phyloP scores from a whole-genome alignment of 2,888 invertebrate species.

The Marasmarcha lunaedactyla region DNA sequence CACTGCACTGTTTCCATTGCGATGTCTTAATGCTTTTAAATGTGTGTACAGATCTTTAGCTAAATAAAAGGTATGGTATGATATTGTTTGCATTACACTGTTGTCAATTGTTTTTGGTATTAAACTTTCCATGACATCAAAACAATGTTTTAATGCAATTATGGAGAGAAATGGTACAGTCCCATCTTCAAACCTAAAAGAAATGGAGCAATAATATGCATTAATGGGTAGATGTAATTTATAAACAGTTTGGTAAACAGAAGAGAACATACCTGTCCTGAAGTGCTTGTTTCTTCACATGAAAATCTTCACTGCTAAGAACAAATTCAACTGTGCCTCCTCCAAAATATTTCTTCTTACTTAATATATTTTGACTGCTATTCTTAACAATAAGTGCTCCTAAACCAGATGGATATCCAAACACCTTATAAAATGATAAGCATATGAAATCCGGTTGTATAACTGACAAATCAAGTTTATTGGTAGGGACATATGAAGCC shows the following conservation, averaged over 20 bases:
- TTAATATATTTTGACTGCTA: conserved; percentile 68
- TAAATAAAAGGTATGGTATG: conserved; percentile 79
- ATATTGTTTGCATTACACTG: conserved; percentile 73
- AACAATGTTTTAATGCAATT: conserved; percentile 83
- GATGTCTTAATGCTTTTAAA: conserved; percentile 74
- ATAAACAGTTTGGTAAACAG: too few relatives aligned
- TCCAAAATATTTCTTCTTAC: conserved; percentile 84
- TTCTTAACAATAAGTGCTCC: conserved; percentile 89
- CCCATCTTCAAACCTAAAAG: conserved; percentile 92
- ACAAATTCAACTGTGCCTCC: conserved; percentile 94
- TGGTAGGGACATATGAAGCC: conserved; percentile 84
- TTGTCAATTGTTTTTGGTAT: conserved; percentile 62
- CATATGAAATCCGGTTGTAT: conserved; percentile 89
- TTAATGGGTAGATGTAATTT: too few relatives aligned
- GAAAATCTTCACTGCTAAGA: conserved; percentile 77
- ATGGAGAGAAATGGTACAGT: conserved; percentile 90
- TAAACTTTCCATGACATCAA: conserved; percentile 77
- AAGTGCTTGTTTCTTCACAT: conserved; percentile 60
- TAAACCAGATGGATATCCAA: conserved; percentile 93
- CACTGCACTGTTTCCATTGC: conserved; percentile 77
- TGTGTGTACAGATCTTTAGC: conserved; percentile 79
- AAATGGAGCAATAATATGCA: too few relatives aligned
- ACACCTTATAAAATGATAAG: conserved; percentile 97
- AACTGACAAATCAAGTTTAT: conserved; percentile 77
- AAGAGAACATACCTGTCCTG: conserved; percentile 83